These are phyloP conservation scores for Heteronetta atricapilla DNA, from an alignment of 2,113 vertebrate genomes.

Conservation along the genomic window DNA sequence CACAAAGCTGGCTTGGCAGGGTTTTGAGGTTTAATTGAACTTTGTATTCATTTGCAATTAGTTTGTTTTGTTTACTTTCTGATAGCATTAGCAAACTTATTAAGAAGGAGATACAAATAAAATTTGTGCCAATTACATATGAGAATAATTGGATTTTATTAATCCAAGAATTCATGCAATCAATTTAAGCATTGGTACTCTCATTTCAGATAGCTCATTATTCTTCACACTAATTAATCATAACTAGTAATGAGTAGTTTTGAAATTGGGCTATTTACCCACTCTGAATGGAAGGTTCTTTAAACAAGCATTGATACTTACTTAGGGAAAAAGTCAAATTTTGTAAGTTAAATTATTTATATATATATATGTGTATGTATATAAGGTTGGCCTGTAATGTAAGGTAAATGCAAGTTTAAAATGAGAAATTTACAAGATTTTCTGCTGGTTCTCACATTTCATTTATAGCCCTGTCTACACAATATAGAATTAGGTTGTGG, in stretches of 20 bases:
- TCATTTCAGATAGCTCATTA: constrained; percentile 69
- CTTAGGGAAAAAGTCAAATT: not conserved
- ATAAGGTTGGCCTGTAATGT: not conserved
- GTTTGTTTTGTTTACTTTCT: constrained; percentile 70
- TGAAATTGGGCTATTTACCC: constrained; percentile 29
- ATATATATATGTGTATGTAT: no score
- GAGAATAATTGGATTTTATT: constrained; percentile 78
- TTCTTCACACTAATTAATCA: constrained; percentile 69
- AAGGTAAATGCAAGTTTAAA: not conserved
- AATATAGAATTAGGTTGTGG: not conserved
- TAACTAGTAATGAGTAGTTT: constrained; percentile 49
- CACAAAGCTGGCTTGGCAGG: constrained; percentile 34
- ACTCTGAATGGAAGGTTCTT: not conserved
- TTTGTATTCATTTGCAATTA: constrained; percentile 62
- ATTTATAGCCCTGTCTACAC: not conserved
- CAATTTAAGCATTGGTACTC: constrained; percentile 65
- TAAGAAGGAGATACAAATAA: constrained; percentile 72
- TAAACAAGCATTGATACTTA: not conserved
- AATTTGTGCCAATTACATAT: constrained; percentile 66
- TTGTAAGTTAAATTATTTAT: not conserved
- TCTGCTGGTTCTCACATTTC: not conserved
- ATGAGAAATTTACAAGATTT: not conserved
- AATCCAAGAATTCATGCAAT: constrained; percentile 68
- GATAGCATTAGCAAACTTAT: constrained; percentile 67
- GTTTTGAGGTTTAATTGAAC: constrained; percentile 63